A percentile compares a stretch with the other conserved stretches of the same genome.
Conservation (phyloP, 2,113 vertebrate genomes). For the Rhodinocichla rosea region DNA sequence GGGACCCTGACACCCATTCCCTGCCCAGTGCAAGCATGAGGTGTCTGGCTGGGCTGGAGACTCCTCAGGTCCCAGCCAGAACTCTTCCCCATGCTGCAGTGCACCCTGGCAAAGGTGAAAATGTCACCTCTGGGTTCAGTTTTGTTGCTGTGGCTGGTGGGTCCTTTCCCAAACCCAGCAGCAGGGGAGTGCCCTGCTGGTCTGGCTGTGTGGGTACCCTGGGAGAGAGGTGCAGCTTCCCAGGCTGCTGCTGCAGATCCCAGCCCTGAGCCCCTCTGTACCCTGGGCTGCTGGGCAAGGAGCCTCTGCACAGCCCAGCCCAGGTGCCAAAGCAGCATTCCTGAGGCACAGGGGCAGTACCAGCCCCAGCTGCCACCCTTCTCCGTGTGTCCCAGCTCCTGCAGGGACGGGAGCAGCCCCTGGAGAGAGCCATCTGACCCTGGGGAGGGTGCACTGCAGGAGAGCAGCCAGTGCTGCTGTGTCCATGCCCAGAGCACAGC, state of each 20-base stretch:
- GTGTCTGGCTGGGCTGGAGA: background rate
- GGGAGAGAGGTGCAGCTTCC: background rate
- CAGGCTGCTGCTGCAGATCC: background rate
- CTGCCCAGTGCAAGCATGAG: fast-evolving
- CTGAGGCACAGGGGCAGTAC: background rate
- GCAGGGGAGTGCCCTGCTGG: background rate
- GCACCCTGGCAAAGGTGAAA: background rate
- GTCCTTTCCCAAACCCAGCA: background rate
- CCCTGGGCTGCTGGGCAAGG: background rate
- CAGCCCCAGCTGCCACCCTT: background rate
- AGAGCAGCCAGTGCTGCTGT: background rate
- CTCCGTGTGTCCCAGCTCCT: background rate
- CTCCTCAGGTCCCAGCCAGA: background rate
- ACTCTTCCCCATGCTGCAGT: fast-evolving
- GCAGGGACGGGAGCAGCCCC: background rate
- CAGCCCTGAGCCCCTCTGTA: fast-evolving
- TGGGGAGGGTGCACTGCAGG: background rate
- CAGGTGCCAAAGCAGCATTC: background rate
- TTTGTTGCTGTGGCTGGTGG: background rate
- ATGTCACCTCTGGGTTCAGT: background rate
- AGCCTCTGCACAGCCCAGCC: background rate
- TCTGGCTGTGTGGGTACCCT: background rate
- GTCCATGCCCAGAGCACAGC: background rate
- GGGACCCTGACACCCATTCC: background rate
- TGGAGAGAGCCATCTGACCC: background rate